These are phyloP conservation scores for Meandrusa payeni DNA, from an alignment of 2,888 invertebrate genomes.

Conservation along the genomic window DNA sequence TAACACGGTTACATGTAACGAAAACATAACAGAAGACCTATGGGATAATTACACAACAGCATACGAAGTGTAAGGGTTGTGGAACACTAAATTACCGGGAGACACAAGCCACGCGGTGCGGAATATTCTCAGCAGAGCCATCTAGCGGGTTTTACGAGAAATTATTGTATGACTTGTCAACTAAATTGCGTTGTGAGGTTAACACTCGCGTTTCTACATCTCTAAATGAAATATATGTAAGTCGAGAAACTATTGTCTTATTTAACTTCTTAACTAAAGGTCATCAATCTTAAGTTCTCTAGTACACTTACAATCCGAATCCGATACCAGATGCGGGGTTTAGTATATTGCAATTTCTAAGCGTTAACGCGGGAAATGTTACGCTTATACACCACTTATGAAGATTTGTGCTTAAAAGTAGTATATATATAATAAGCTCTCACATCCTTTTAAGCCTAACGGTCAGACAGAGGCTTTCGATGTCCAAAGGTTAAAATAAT, in stretches of 20 bases:
- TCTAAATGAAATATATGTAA: conserved; percentile 20
- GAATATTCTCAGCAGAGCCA: conserved; percentile 22
- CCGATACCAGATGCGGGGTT: too few relatives aligned
- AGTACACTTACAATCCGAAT: too few relatives aligned
- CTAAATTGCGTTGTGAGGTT: conserved; percentile 22
- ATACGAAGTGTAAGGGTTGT: conserved; percentile 2
- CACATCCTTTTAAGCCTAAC: too few relatives aligned
- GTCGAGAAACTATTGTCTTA: neutral
- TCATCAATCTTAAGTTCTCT: too few relatives aligned
- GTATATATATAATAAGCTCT: too few relatives aligned
- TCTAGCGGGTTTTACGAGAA: conserved; percentile 22
- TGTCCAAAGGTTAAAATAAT: too few relatives aligned
- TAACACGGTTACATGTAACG: neutral
- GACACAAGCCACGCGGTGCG: conserved; percentile 14
- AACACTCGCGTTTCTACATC: conserved; percentile 14
- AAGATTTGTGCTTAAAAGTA: too few relatives aligned
- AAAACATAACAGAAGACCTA: conserved; percentile 7
- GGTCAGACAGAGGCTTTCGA: too few relatives aligned
- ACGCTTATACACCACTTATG: too few relatives aligned
- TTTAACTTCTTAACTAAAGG: too few relatives aligned
- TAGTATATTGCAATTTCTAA: too few relatives aligned
- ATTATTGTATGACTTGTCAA: conserved; percentile 25
- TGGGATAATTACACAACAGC: conserved; percentile 15
- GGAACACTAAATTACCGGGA: conserved; percentile 17
- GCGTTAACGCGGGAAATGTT: too few relatives aligned